Evolutionary conservation across 1,140 invertebrate genomes (phyloP).

Genomic region (Leptinotarsa texana): DNA sequence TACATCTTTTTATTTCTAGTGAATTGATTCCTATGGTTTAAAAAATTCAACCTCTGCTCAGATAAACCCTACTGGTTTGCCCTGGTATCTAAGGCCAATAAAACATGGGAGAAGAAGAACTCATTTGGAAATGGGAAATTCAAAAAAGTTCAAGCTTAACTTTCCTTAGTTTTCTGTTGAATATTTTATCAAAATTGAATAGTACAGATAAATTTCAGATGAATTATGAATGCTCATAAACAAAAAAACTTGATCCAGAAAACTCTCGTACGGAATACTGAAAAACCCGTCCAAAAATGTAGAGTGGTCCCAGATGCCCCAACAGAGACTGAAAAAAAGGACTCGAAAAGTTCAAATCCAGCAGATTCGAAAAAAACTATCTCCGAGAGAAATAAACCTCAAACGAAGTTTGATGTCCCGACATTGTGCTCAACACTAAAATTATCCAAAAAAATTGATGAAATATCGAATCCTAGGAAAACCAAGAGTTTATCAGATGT

Average conservation of each 20-base stretch:
- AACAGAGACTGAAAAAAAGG: slow-evolving; percentile 1
- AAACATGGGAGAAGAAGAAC: not conserved
- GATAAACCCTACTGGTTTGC: no score
- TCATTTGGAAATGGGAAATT: no score
- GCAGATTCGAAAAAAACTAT: not conserved
- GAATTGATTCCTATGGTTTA: no score
- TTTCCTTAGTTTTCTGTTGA: no score
- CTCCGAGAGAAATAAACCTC: not conserved
- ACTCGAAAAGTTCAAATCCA: not conserved
- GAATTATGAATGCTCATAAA: slow-evolving; percentile 14
- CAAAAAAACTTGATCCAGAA: slow-evolving; percentile 30
- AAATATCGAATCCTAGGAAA: slow-evolving; percentile 36
- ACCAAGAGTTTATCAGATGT: slow-evolving; percentile 36
- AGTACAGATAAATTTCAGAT: not conserved
- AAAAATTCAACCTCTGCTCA: no score
- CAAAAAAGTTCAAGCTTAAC: no score
- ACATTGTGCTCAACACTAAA: slow-evolving; percentile 38
- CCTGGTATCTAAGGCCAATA: not conserved
- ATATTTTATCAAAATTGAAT: not conserved
- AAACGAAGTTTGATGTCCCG: slow-evolving; percentile 38
- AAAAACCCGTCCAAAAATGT: slow-evolving; percentile 26
- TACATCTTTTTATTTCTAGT: no score
- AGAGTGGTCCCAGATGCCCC: slow-evolving; percentile 22
- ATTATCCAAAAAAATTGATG: slow-evolving; percentile 41
- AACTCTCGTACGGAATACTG: slow-evolving; percentile 42